Base-by-base conservation (phyloP, 2,113 vertebrate species). In the Alligator mississippiensis region DNA sequence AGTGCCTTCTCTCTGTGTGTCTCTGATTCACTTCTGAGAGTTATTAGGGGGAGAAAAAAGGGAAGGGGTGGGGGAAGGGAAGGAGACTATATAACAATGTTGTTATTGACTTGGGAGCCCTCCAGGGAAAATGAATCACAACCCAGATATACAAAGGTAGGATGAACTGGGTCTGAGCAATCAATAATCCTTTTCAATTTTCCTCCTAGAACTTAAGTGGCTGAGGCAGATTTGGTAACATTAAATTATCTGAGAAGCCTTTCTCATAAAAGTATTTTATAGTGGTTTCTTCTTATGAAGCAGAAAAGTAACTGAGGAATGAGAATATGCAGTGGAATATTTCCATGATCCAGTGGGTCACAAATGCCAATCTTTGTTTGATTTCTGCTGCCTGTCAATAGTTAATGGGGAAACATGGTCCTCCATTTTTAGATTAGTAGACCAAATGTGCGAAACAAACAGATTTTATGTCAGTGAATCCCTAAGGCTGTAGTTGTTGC, bases 261-360 rank as follows among this genome's bases (percentile, higher is more conserved):
- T 61, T 83, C 58, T 72, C 70, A 54, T 38, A 64, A 72, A 93
- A 55, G 19, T 16, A 27, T 89, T 95, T 87, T 62, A 1, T 82
- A 84, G 86, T 38, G 95, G 62, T 77, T 96, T 92, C 34, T 93
- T 85, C 61, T 58, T 82, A 38, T 83, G 89, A 85, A 80, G 82
- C 75, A 91, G 58, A 95, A 68, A 89, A 80, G 93, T 96, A 94
- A 81, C 34, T 64, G 34, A 77, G 61, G 80, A 89, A 81, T 87
- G 77, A 95, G 79, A 19, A 92, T 95, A 95, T 82, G 88, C 83
- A 30, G 59, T 91, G 66, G 76, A 75, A 91, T 94, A 92, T 86
- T 94, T 94, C 94, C 93, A 87, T 97, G 97, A 98, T 98, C 98
- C 98, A 98, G 96, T 97, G 96, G 90, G 93, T 97, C 88, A 84